phyloP scores from a whole-genome alignment of 2,888 invertebrate species.

The Poecilobothrus nobilitatus region DNA sequence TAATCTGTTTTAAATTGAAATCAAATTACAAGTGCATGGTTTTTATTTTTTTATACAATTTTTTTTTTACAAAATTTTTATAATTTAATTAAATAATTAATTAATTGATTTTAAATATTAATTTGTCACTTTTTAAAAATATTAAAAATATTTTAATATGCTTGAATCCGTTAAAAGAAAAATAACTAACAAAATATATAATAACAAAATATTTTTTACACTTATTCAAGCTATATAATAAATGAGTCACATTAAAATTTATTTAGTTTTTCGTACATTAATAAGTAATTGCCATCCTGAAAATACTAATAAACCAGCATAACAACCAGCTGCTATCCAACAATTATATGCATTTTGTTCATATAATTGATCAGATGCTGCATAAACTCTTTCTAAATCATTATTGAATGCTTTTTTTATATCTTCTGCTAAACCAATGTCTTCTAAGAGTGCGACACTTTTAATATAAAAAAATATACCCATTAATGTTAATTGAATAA shows the following conservation, averaged over 20 bases:
- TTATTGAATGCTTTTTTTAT: background rate
- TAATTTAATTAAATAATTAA: too few relatives aligned
- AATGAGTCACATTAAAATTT: background rate
- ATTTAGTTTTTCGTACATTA: background rate
- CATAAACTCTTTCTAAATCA: background rate
- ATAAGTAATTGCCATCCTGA: background rate
- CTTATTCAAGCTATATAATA: too few relatives aligned
- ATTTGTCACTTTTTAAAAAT: too few relatives aligned
- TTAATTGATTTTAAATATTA: too few relatives aligned
- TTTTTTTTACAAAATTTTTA: too few relatives aligned
- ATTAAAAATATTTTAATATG: too few relatives aligned
- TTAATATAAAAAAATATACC: background rate
- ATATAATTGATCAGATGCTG: background rate
- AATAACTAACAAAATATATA: too few relatives aligned
- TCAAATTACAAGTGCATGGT: too few relatives aligned
- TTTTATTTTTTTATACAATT: too few relatives aligned
- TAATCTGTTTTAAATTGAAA: background rate
- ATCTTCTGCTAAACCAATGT: background rate
- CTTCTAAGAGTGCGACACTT: background rate
- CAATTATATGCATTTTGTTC: background rate
- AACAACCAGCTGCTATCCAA: background rate
- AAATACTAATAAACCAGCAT: background rate
- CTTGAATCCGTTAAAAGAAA: too few relatives aligned
- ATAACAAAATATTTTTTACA: too few relatives aligned
- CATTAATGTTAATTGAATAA: slow-evolving; percentile 60